phyloP scores from a whole-genome alignment of 2,113 vertebrate genomes.

The Erythrocercus mccallii region DNA sequence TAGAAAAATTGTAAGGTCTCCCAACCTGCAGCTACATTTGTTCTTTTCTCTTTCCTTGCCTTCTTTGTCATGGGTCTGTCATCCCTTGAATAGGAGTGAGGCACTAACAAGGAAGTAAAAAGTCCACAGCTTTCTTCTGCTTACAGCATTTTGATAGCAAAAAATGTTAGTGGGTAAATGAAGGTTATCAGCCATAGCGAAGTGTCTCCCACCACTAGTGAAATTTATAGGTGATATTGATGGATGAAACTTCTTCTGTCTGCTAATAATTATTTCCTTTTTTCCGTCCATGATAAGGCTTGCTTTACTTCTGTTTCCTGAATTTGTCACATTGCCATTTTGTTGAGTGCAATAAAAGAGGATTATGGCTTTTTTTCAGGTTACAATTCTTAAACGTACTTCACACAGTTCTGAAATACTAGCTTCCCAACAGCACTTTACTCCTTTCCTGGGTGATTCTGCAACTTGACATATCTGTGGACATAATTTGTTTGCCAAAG shows the following conservation, averaged over 20 bases:
- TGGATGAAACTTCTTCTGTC: neutral
- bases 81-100: neutral
- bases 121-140: neutral
- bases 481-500: neutral
- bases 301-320: neutral
- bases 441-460: neutral
- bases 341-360: neutral
- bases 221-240: neutral
- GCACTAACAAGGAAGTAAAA: neutral
- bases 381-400: neutral
- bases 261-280: neutral
- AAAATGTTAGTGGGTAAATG: neutral
- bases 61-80: neutral
- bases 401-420: neutral
- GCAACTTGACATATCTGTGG: neutral
- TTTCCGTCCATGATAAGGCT: neutral
- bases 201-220: neutral
- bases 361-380: neutral
- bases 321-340: neutral
- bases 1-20: neutral
- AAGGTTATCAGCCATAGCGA: neutral
- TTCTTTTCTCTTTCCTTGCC: neutral
- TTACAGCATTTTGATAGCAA: neutral
- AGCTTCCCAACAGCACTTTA: neutral
- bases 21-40: neutral